A percentile compares a stretch with the other conserved stretches of the same genome.
Conservation (phyloP, 2,888 invertebrate genomes). For the Scaptomyza polygonia region DNA sequence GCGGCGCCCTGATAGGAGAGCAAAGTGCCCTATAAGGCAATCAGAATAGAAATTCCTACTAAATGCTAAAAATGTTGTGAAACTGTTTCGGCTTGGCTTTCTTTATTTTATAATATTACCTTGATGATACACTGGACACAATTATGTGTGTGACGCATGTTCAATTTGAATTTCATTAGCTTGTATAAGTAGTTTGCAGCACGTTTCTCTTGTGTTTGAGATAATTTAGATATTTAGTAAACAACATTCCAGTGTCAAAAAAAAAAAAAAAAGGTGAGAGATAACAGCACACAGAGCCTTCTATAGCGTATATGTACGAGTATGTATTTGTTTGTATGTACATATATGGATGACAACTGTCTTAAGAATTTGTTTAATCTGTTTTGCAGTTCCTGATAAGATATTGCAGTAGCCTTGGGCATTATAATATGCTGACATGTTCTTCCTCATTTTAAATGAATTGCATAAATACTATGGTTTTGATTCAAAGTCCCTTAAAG, state of each 20-base stretch:
- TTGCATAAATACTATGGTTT: no score
- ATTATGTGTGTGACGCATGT: neutral
- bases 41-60: neutral
- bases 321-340: neutral
- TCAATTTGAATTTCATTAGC: neutral
- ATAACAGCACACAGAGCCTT: conserved; percentile 2
- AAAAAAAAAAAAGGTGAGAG: neutral
- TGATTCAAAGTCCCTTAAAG: no score
- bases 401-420: neutral
- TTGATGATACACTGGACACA: neutral
- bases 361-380: neutral
- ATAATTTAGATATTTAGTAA: neutral
- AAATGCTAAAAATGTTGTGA: conserved; percentile 3
- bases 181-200: neutral
- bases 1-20: conserved; percentile 18
- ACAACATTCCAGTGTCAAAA: conserved; percentile 2
- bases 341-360: neutral
- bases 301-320: neutral
- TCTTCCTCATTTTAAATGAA: neutral
- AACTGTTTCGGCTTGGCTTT: neutral
- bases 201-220: neutral
- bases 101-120: neutral
- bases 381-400: conserved; percentile 1
- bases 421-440: neutral
- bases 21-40: neutral